phyloP scores from a whole-genome alignment of 2,888 invertebrate species.

The Steinernema scapterisci region DNA sequence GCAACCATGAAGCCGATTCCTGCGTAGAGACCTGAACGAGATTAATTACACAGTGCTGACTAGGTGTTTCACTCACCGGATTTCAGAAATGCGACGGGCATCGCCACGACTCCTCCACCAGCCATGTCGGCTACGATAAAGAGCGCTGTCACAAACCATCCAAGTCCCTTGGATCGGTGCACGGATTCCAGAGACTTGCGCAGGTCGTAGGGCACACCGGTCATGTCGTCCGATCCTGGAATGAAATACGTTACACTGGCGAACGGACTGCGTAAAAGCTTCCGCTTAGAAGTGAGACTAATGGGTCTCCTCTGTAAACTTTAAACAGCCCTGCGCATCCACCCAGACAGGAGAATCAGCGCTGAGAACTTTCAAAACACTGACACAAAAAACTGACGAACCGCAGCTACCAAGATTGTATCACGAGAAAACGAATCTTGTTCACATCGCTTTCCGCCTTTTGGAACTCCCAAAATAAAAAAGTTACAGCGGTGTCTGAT shows the following conservation, averaged over 20 bases:
- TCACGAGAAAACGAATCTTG: background rate
- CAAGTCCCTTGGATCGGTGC: slow-evolving; percentile 38
- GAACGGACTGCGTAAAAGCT: background rate
- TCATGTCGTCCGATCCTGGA: slow-evolving; percentile 17
- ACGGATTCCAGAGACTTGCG: slow-evolving; percentile 22
- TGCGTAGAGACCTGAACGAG: slow-evolving; percentile 43
- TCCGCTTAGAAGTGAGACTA: background rate
- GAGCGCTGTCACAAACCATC: slow-evolving; percentile 56
- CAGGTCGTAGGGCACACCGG: background rate
- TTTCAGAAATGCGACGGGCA: slow-evolving; percentile 63
- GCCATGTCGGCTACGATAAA: slow-evolving; percentile 67
- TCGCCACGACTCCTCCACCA: slow-evolving; percentile 66
- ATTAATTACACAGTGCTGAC: too few species aligned
- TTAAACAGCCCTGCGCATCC: background rate
- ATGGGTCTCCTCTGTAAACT: background rate
- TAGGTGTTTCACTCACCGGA: slow-evolving; percentile 44
- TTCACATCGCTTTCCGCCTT: too few species aligned
- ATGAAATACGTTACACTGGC: background rate
- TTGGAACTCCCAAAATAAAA: too few species aligned
- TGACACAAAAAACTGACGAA: background rate
- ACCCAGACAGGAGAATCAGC: background rate
- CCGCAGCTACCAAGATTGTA: background rate
- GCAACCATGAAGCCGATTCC: slow-evolving; percentile 55
- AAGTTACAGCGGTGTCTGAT: too few species aligned
- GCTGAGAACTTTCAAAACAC: background rate